These are phyloP conservation scores for Chymomyza fuscimana DNA, from an alignment of 2,888 invertebrate genomes.

Conservation along the genomic window DNA sequence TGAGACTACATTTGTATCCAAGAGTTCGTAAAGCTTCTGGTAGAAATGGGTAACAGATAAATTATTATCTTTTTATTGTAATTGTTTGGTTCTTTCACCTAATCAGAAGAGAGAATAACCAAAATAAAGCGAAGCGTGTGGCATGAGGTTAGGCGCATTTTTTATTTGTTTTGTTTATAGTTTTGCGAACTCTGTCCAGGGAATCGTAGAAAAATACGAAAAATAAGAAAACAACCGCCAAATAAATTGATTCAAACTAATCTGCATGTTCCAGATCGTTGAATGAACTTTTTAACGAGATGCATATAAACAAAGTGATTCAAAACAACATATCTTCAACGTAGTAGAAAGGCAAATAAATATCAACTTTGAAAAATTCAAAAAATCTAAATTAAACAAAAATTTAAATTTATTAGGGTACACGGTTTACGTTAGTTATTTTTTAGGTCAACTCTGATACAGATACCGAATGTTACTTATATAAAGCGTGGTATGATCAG, in stretches of 20 bases:
- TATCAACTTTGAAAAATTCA: too few species aligned
- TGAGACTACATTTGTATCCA: slow-evolving; percentile 22
- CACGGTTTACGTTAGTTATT: too few species aligned
- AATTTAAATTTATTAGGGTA: too few species aligned
- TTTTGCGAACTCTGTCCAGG: too few species aligned
- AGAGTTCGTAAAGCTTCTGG: neutral
- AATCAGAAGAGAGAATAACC: neutral
- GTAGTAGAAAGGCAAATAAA: neutral
- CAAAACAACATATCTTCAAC: too few species aligned
- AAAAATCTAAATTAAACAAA: too few species aligned
- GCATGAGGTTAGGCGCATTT: too few species aligned
- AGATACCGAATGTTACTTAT: too few species aligned
- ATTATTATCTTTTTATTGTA: neutral
- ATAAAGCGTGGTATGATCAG: too few species aligned
- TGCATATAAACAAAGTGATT: neutral
- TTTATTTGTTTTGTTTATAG: too few species aligned
- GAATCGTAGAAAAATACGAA: neutral
- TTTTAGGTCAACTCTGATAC: too few species aligned
- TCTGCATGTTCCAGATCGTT: neutral
- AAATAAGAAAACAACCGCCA: neutral
- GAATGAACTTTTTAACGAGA: neutral
- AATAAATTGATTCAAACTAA: neutral
- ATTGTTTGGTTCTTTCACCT: neutral
- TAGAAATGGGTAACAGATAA: neutral
- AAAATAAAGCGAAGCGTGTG: too few species aligned